Evolutionary conservation across 2,888 invertebrate genomes (phyloP).

Genomic region (Entomobrya proxima): DNA sequence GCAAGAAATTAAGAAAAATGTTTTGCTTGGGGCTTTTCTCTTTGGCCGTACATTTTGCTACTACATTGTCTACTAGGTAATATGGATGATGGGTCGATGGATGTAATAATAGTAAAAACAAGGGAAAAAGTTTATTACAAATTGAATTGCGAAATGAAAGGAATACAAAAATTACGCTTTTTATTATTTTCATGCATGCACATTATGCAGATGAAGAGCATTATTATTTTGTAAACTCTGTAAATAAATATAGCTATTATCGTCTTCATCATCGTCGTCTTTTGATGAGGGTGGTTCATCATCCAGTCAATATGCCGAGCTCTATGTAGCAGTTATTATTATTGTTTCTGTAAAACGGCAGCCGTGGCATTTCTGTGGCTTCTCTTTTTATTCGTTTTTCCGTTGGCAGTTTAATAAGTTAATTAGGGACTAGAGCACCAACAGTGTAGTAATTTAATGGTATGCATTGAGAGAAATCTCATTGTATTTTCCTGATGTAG

Average conservation of each 20-base stretch:
- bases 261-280: not conserved
- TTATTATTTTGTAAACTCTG: not conserved
- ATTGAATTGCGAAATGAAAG: conserved; percentile 59
- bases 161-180: not conserved
- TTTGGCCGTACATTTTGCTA: conserved; percentile 1
- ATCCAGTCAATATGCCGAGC: not conserved
- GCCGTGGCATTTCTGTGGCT: not conserved
- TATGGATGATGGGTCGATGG: not conserved
- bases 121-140: conserved; percentile 26
- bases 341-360: not conserved
- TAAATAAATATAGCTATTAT: conserved; percentile 22
- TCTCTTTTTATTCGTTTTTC: conserved; percentile 18
- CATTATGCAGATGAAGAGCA: not conserved
- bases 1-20: conserved; percentile 34
- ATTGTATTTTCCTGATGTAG: not conserved
- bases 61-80: not conserved
- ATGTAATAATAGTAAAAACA: not conserved
- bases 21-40: conserved; percentile 37
- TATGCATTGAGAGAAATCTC: not conserved
- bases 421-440: conserved; percentile 48
- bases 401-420: conserved; percentile 67
- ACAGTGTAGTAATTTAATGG: not conserved
- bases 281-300: not conserved
- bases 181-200: not conserved
- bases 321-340: not conserved